Evolutionary conservation across 2,888 invertebrate genomes (phyloP).

Genomic region (Athripsodes cinereus): DNA sequence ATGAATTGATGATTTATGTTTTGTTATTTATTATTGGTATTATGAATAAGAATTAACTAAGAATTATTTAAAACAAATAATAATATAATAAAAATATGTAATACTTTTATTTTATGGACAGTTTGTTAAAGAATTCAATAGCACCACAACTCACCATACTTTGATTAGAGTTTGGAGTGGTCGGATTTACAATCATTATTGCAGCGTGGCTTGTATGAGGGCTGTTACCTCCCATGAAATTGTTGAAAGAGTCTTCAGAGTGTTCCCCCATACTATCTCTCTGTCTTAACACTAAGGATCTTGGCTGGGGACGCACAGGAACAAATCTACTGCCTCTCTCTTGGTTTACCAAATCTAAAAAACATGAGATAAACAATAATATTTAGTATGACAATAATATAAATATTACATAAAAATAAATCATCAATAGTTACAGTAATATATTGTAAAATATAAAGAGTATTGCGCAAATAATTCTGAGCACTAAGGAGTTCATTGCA

Average conservation of each 20-base stretch:
- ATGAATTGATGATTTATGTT: too few relatives aligned
- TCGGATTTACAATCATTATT: slow-evolving; percentile 51
- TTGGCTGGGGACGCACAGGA: slow-evolving; percentile 48
- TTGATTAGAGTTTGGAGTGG: slow-evolving; percentile 43
- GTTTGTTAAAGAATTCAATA: too few relatives aligned
- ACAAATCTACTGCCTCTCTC: slow-evolving; percentile 50
- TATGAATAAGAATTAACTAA: too few relatives aligned
- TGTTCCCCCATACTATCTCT: slow-evolving; percentile 23
- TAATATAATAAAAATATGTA: too few relatives aligned
- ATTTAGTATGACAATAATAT: too few relatives aligned
- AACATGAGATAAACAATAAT: too few relatives aligned
- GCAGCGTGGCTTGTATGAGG: slow-evolving; percentile 49
- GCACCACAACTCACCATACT: slow-evolving; percentile 1
- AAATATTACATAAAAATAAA: background rate
- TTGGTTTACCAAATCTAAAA: slow-evolving; percentile 34
- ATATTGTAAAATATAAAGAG: background rate
- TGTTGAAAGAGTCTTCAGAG: slow-evolving; percentile 21
- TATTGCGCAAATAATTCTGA: background rate
- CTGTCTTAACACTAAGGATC: slow-evolving; percentile 33
- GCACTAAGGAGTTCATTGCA: too few relatives aligned
- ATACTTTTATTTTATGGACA: too few relatives aligned
- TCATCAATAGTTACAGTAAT: background rate
- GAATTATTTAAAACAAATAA: too few relatives aligned
- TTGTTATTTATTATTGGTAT: too few relatives aligned
- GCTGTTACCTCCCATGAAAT: slow-evolving; percentile 36